Base-by-base conservation (phyloP, 2,888 invertebrate species). In the Archaeoteleia sp. region DNA sequence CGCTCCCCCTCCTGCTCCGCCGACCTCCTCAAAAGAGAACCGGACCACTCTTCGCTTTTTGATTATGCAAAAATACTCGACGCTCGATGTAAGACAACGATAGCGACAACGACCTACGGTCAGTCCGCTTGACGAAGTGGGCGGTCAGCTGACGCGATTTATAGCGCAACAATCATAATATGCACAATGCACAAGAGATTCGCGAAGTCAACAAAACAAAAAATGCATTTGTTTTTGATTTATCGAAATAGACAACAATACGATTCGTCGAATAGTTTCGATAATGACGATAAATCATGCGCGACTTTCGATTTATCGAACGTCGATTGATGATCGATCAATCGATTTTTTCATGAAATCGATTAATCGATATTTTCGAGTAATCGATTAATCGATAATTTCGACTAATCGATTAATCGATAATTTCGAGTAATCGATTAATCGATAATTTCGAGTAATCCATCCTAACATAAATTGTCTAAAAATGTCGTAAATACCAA, bases 51-150 rank as follows among this genome's bases (percentile, higher is more conserved):
- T 32, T 2, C 9, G 29, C 30, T 10, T 23, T 30, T 30, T 35
- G 58, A 68, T 68, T 68, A 63, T 68, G 63, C 68, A 63, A 34
- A 68, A 63, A 53, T 48, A 42, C 17, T 17, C 10, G 29, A 8
- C 40, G 39, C 46, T 39, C 54, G 55, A 49, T 45, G 51, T 45
- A 49, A 67, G 61, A 67, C 67, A 60, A 61, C n/a, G 60, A 45
- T 46, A 39, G 49, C 27, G 37, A 35, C 39, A 37, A 25, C 20
- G 13, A 46, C 32, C 15, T 20, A 12, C 32, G 14, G 14, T 32
- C 32, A 17, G 45, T 32, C 20, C 12, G 4, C 20, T 14, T 46
- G 45, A 46, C 45, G 45, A 46, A 46, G 45, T 46, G 45, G 45
- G 45, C 32, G 45, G 45, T 15, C 45, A 15, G 37, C 5, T 5